Evolutionary conservation across 2,888 invertebrate species (phyloP).

Genomic region (Agrilus cyanescens): DNA sequence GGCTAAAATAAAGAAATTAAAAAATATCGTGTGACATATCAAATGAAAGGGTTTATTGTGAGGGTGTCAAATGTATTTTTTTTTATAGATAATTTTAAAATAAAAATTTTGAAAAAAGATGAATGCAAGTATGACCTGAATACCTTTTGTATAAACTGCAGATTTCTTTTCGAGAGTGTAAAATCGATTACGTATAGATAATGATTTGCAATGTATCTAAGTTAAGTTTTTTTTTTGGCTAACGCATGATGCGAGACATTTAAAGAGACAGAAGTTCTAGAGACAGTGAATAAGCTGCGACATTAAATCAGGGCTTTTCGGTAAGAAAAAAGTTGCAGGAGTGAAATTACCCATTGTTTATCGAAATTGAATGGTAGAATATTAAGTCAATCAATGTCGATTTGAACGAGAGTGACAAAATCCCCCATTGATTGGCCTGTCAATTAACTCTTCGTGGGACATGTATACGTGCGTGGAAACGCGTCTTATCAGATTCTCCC

Average conservation of each 20-base stretch:
- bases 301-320: conserved; percentile 30
- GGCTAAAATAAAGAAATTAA: too few species aligned
- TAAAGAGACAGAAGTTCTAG: conserved; percentile 20
- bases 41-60: too few species aligned
- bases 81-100: too few species aligned
- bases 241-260: conserved; percentile 9
- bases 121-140: too few species aligned
- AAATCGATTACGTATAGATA: too few species aligned
- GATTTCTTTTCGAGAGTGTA: too few species aligned
- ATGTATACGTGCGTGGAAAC: conserved; percentile 37
- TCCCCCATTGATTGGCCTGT: conserved; percentile 38
- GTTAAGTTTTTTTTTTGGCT: too few species aligned
- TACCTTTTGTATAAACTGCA: too few species aligned
- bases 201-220: too few species aligned
- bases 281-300: conserved; percentile 8
- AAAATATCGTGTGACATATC: too few species aligned
- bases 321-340: conserved; percentile 13
- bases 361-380: conserved; percentile 34
- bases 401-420: conserved; percentile 34
- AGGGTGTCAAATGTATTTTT: too few species aligned
- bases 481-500: conserved; percentile 37
- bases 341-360: conserved; percentile 35
- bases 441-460: conserved; percentile 36
- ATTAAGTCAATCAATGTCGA: conserved; percentile 37
- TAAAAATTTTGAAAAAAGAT: too few species aligned